Percentiles rank a stretch among this genome's conserved stretches.
These are phyloP conservation scores for Phoeniculus purpureus DNA, from an alignment of 2,797 vertebrate species.

Conservation along the genomic window DNA sequence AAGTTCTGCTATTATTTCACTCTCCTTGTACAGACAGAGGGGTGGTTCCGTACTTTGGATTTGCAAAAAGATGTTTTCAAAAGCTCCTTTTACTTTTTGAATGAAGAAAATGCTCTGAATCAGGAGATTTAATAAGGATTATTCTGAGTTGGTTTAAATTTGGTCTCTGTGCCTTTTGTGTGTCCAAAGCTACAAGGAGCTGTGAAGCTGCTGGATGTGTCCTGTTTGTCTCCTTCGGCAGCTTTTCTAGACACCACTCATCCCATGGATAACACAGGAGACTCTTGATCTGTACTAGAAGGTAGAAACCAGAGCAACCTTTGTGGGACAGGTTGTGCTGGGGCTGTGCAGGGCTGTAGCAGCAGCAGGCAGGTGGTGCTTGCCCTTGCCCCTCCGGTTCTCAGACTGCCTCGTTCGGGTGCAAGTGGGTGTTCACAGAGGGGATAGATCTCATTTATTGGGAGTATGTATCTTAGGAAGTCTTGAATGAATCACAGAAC, in stretches of 20 bases:
- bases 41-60: background rate
- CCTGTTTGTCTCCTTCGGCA: background rate
- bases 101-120: background rate
- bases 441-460: background rate
- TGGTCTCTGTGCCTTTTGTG: background rate
- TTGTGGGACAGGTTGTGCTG: background rate
- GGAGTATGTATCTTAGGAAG: fast-evolving
- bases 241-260: background rate
- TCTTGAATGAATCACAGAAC: background rate
- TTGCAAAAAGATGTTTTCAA: background rate
- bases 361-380: background rate
- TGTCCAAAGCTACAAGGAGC: background rate
- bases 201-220: background rate
- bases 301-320: background rate
- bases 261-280: background rate
- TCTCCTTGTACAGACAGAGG: background rate
- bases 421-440: background rate
- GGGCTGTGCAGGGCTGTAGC: background rate
- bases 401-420: background rate
- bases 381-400: background rate
- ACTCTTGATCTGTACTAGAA: background rate
- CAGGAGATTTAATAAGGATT: background rate
- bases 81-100: background rate
- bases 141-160: background rate
- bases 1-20: background rate